A percentile compares a stretch with the other conserved stretches of the same genome.
phyloP scores from a whole-genome alignment of 2,113 vertebrate genomes.

The Spermophilus dauricus region DNA sequence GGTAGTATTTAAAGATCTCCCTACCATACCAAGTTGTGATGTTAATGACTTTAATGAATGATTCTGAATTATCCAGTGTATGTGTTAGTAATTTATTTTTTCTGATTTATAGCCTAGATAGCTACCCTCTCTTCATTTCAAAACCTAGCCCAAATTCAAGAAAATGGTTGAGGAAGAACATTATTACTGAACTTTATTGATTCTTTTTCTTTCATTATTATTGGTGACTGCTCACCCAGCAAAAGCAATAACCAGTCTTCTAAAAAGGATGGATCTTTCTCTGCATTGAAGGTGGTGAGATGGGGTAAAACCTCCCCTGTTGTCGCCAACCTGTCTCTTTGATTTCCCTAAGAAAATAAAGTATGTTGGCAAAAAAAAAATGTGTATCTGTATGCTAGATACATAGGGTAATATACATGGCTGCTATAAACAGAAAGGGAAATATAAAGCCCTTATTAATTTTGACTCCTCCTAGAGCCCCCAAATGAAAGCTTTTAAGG shows the following conservation, averaged over 20 bases:
- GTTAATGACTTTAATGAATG: constrained; percentile 2
- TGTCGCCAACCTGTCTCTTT: not conserved
- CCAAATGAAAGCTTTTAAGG: not conserved
- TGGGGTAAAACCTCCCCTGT: not conserved
- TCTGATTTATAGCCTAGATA: not conserved
- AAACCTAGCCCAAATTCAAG: not conserved
- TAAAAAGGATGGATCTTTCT: not conserved
- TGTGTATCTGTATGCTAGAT: not conserved
- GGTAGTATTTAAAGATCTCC: not conserved
- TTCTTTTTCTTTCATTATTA: not conserved
- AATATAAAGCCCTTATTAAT: not conserved
- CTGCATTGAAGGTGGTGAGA: not conserved
- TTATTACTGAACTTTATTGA: not conserved
- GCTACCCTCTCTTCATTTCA: not conserved
- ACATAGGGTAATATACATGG: not conserved
- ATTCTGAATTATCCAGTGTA: not conserved
- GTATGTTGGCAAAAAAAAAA: not conserved
- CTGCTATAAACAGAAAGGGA: not conserved
- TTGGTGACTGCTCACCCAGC: not conserved
- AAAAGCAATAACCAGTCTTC: not conserved
- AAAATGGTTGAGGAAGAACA: not conserved
- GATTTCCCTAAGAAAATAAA: not conserved
- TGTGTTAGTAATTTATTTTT: constrained; percentile 1
- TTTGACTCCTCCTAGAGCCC: not conserved
- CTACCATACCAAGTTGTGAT: not conserved